Evolutionary conservation across 2,888 invertebrate genomes (phyloP), one percentile per base, ranked within the genome.

Genomic region (Eupithecia inturbata): DNA sequence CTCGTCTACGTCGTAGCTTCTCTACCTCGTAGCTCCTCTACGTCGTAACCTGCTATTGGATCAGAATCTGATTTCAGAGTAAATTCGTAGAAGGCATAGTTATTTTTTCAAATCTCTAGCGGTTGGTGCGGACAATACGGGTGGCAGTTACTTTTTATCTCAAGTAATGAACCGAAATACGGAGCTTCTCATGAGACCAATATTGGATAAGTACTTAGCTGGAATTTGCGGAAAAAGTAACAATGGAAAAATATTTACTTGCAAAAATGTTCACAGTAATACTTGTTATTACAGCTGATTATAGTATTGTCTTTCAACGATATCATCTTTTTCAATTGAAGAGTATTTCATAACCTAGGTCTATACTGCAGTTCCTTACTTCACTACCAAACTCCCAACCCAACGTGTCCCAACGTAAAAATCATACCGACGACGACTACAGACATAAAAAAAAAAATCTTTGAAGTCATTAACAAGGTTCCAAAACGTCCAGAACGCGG

Each of bases 41-140:
- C 36, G 39, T 0, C 39, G 66, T 60, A 16, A 14, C 28, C 31
- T 62, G 62, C 19, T 19, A 31, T 31, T 31, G 16, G 9, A n/a
- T 22, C 67, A 49, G 26, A 49, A 7, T 36, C 74, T 28, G 69
- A 5, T 70, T 72, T 39, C 31, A 67, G 49, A 6, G 67, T 72
- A 31, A 72, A 67, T 57, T 39, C 19, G 62, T 60, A 80, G 81
- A 80, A 73, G 77, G 68, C 80, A 81, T 79, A 82, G 82, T 82
- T 82, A 82, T 77, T 79, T 80, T 82, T 82, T 81, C 78, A 76
- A 83, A 82, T 81, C 80, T 83, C 81, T 73, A 79, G 81, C 69
- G 79, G 78, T 79, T 77, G 75, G 64, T 75, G 67, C 72, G 78
- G 78, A 84, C 83, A 85, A 84, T 81, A 78, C 78, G 67, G 72